Base-by-base conservation (phyloP, 2,113 vertebrate species). In the Ellobius talpinus region DNA sequence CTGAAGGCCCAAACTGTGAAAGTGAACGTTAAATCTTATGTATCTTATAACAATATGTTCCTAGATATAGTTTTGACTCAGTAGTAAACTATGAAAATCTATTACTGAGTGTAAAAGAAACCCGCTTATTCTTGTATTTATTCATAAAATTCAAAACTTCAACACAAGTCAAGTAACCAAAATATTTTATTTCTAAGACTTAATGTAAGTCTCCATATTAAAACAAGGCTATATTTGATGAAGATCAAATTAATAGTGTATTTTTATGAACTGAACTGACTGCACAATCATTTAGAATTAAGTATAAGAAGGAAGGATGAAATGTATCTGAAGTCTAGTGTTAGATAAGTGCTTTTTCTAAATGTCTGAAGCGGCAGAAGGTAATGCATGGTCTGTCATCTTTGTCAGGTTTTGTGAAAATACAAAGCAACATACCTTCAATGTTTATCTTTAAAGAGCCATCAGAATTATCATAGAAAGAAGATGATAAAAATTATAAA, bases 391-490 rank as follows among this genome's bases (percentile, higher is more conserved):
- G 29, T 95, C 61, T 65, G 2, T 89, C 74, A 89, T 87, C 8
- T 45, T 50, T 63, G 88, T 74, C 23, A n/a, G 93, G n/a, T 76
- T 78, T 92, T 76, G 7, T 77, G 47, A 94, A 31, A 76, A 77
- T 66, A 77, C 86, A 74, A 70, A 85, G 5, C 55, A 39, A n/a
- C 36, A 39, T 36, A 33, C 21, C 26, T 31, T 91, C 7, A 91
- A 50, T 45, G 52, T n/a, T 91, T 96, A 76, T 76, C 91, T 65
- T 91, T 66, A 12, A 94, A 14, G 17, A 89, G 81, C 76, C 14
- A 81, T 84, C 52, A 45, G 36, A 68, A 89, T 93, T 93, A 89
- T 8, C 73, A 77, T 89, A 88, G 90, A 79, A 82, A 89, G 91
- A 93, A 63, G 10, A 81, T 76, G 50, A 0, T 85, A 29, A 14